Evolutionary conservation across 2,888 invertebrate species (phyloP).

Genomic region (Tetanocera ferruginea): DNA sequence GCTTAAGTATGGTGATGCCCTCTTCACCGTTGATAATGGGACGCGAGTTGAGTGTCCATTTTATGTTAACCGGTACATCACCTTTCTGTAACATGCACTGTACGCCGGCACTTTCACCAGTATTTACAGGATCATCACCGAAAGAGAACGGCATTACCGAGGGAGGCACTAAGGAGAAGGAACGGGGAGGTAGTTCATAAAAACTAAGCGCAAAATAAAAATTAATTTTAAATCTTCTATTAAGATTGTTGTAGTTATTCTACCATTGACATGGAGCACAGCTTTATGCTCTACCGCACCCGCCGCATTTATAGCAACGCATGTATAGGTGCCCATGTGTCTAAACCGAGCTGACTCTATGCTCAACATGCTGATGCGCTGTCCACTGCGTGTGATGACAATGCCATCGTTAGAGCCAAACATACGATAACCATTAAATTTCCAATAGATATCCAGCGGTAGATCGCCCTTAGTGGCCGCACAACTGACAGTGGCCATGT

Average conservation of each 20-base stretch:
- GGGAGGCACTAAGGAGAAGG: slow-evolving; percentile 75
- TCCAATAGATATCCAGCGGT: slow-evolving; percentile 77
- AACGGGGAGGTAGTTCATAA: not conserved
- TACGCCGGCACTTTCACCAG: slow-evolving; percentile 78
- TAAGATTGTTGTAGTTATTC: not conserved
- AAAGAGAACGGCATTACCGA: slow-evolving; percentile 76
- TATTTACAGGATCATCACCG: slow-evolving; percentile 78
- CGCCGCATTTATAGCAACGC: slow-evolving; percentile 74
- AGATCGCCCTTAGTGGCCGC: slow-evolving; percentile 74
- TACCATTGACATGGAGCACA: slow-evolving; percentile 60
- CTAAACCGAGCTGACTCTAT: slow-evolving; percentile 73
- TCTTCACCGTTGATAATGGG: slow-evolving; percentile 71
- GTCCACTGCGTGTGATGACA: slow-evolving; percentile 57
- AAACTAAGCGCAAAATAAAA: not conserved
- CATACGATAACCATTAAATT: slow-evolving; percentile 73
- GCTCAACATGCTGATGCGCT: slow-evolving; percentile 71
- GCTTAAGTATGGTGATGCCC: slow-evolving; percentile 71
- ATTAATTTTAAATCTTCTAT: not conserved
- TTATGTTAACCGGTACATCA: slow-evolving; percentile 82
- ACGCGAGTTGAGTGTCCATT: slow-evolving; percentile 76
- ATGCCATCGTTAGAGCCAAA: slow-evolving; percentile 58
- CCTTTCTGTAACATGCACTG: slow-evolving; percentile 83
- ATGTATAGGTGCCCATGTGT: slow-evolving; percentile 76
- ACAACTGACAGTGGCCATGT: slow-evolving; percentile 73
- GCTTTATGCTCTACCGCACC: slow-evolving; percentile 70